phyloP scores from a whole-genome alignment of 2,888 invertebrate genomes.

The Eupithecia subumbrata region DNA sequence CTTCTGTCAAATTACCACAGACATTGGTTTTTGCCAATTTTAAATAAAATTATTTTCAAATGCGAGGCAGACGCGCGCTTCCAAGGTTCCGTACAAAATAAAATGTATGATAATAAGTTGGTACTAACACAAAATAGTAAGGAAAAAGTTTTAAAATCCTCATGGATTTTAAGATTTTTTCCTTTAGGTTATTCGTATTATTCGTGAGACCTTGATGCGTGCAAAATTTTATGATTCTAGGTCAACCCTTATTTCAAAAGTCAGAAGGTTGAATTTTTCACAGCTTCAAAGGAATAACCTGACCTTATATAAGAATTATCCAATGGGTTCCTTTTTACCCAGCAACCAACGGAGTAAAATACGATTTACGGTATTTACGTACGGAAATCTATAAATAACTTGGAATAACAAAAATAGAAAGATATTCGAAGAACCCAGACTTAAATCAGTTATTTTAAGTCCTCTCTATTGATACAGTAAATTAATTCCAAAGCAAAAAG shows the following conservation, averaged over 20 bases:
- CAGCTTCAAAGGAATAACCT: too few species aligned
- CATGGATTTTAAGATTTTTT: too few species aligned
- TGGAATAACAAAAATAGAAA: neutral
- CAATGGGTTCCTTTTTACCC: neutral
- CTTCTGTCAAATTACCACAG: neutral
- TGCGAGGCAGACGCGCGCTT: too few species aligned
- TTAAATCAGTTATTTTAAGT: neutral
- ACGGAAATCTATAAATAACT: neutral
- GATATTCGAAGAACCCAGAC: neutral
- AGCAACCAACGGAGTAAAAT: neutral
- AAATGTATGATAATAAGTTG: too few species aligned
- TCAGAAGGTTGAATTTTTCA: too few species aligned
- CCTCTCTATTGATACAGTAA: neutral
- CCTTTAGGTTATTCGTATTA: too few species aligned
- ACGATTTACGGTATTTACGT: neutral
- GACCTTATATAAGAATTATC: neutral
- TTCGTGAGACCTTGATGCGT: too few species aligned
- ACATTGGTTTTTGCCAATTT: too few species aligned
- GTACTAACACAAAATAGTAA: too few species aligned
- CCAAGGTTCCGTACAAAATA: too few species aligned
- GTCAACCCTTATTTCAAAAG: neutral
- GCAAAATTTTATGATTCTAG: neutral
- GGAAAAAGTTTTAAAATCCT: too few species aligned
- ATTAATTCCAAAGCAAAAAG: neutral
- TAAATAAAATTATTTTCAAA: too few species aligned